Base-by-base conservation (phyloP, 2,113 vertebrate genomes). In the Zapus hudsonius region DNA sequence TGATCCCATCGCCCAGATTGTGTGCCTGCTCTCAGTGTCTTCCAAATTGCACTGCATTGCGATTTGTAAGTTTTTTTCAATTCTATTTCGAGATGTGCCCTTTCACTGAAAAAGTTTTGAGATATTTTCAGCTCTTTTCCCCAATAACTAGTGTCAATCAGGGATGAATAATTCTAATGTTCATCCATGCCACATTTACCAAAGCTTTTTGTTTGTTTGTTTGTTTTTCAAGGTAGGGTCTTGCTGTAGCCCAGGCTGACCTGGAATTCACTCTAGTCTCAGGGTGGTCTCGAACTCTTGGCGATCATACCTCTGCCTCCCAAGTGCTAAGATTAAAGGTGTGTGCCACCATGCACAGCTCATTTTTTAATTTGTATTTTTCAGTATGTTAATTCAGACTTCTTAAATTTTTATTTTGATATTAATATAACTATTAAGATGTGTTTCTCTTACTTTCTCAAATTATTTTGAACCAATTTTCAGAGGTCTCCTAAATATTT, bases 281-380 rank as follows among this genome's bases (percentile, higher is more conserved):
- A n/a, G n/a, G n/a, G n/a, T n/a, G n/a, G n/a, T n/a, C n/a, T n/a
- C n/a, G n/a, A n/a, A n/a, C n/a, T n/a, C n/a, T n/a, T n/a, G n/a
- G n/a, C n/a, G n/a, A n/a, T n/a, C n/a, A n/a, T n/a, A n/a, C n/a
- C n/a, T n/a, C n/a, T n/a, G n/a, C n/a, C n/a, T n/a, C n/a, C n/a
- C n/a, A n/a, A n/a, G n/a, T n/a, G n/a, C 44, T n/a, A 31, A 52
- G 27, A 33, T 12, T 73, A 40, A 76, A 76, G 44, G 8, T n/a
- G 8, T 76, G 74, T n/a, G 16, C n/a, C 44, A 52, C 29, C 74
- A 76, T 11, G 31, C 31, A 42, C 44, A 78, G n/a, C 8, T 31
- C 36, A 94, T 75, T 67, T 81, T 88, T 78, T 78, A 82, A 82
- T 72, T 79, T 79, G 13, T 44, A 86, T 59, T 95, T 87, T 74